Base-by-base conservation (phyloP, 1,140 invertebrate genomes). In the Macrotrachela quadricornifera region DNA sequence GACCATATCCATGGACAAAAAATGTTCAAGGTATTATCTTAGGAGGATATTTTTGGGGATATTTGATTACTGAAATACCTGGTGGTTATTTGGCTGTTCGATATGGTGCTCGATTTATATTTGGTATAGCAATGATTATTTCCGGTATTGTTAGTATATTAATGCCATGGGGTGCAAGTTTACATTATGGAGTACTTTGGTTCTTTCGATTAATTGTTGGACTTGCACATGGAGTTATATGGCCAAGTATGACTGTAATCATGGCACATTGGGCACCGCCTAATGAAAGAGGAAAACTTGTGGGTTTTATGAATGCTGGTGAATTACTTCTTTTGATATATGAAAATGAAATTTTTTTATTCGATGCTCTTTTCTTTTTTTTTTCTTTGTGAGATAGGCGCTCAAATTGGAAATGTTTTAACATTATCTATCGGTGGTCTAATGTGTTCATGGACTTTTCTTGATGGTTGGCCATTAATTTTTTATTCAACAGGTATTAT, bases 21-120 rank as follows among this genome's bases (percentile, higher is more conserved):
- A 58, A 58, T 13, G 54, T 57, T 10, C 69, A 71, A 55, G 68
- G 68, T 0, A 53, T 62, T 6, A 62, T 71, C 15, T 51, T 71
- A 8, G 64, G 64, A 8, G 58, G 68, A 11, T 71, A 68, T 57
- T 71, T 70, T 62, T 65, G 63, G 61, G 70, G 70, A 40, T 71
- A 71, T 55, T 57, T 70, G 10, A 49, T 65, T 10, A 64, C 66
- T 11, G 68, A 71, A 55, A 61, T 71, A 13, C 64, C 66, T 9
- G 68, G 65, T 10, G 70, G 69, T n/a, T 63, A 63, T 62, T 49
- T 71, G 13, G 64, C 68, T 10, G 62, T 63, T 1, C 59, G 59
- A 46, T 62, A 65, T 56, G 70, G 71, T 12, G 67, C 64, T 11
- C 71, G 69, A 55, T 59, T 62, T 51, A 61, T 67, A 0, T 63